Conservation (phyloP, 1,140 invertebrate genomes). For the Oryzaephilus surinamensis region DNA sequence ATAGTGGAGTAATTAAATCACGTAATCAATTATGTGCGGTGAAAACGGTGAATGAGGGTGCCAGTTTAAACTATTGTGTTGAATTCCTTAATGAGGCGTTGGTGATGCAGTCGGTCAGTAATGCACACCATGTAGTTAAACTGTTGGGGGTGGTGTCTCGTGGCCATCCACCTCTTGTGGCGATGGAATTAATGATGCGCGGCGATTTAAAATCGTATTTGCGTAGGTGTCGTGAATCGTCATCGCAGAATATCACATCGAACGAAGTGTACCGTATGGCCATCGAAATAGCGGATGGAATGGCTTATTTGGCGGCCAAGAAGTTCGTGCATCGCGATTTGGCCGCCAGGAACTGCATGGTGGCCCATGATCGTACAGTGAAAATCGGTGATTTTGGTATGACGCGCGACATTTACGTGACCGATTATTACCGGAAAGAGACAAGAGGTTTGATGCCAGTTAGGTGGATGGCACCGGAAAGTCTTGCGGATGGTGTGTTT, state of each 20-base stretch:
- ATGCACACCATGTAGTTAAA: slow-evolving; percentile 51
- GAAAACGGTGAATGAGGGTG: slow-evolving; percentile 86
- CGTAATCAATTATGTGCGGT: slow-evolving; percentile 68
- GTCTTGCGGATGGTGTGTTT: slow-evolving; percentile 62
- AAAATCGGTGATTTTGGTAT: slow-evolving; percentile 64
- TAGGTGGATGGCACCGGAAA: slow-evolving; percentile 73
- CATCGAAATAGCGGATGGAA: slow-evolving; percentile 68
- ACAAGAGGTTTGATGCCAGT: slow-evolving; percentile 52
- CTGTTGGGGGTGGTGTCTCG: slow-evolving; percentile 60
- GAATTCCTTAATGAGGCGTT: slow-evolving; percentile 92
- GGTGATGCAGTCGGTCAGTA: slow-evolving; percentile 83
- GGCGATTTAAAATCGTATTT: slow-evolving; percentile 63
- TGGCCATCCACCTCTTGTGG: slow-evolving; percentile 51
- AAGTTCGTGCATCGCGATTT: slow-evolving; percentile 70
- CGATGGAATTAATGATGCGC: slow-evolving; percentile 68
- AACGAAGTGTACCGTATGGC: slow-evolving; percentile 50
- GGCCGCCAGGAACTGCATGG: slow-evolving; percentile 71
- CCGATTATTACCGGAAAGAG: slow-evolving; percentile 62
- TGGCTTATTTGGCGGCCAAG: slow-evolving; percentile 61
- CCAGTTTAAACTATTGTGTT: slow-evolving; percentile 67
- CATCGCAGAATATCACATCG: slow-evolving; percentile 27
- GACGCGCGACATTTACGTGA: slow-evolving; percentile 65
- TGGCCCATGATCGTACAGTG: slow-evolving; percentile 52
- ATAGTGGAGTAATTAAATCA: slow-evolving; percentile 24
- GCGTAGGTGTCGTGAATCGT: slow-evolving; percentile 33